Conservation (phyloP, 2,113 vertebrate genomes). For the Vulpes ferrilata region DNA sequence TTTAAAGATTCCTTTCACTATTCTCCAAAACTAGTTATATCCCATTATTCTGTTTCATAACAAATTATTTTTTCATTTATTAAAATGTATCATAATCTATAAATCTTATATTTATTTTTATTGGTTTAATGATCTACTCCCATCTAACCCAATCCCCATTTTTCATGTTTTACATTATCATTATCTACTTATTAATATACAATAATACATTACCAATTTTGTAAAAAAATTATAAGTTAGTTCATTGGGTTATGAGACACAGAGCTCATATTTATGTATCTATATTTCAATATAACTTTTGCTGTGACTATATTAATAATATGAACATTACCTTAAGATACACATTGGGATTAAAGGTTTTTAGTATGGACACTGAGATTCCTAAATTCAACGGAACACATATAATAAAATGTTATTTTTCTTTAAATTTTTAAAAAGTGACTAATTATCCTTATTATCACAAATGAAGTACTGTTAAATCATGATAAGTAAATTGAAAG, state of each 20-base stretch:
- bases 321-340: background rate
- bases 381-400: background rate
- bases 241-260: background rate
- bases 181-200: background rate
- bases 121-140: background rate
- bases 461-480: background rate
- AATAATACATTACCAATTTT: background rate
- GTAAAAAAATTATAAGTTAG: background rate
- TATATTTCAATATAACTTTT: background rate
- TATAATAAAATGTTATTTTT: conserved; percentile 27
- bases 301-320: background rate
- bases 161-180: background rate
- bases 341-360: background rate
- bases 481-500: background rate
- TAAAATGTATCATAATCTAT: background rate
- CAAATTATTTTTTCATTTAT: background rate
- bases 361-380: background rate
- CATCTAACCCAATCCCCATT: background rate
- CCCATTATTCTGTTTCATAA: background rate
- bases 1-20: background rate
- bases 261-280: background rate
- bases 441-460: background rate
- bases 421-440: background rate
- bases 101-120: background rate
- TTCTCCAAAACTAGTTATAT: background rate